Evolutionary conservation across 1,140 invertebrate genomes (phyloP).

Genomic region (Drosophila elegans): DNA sequence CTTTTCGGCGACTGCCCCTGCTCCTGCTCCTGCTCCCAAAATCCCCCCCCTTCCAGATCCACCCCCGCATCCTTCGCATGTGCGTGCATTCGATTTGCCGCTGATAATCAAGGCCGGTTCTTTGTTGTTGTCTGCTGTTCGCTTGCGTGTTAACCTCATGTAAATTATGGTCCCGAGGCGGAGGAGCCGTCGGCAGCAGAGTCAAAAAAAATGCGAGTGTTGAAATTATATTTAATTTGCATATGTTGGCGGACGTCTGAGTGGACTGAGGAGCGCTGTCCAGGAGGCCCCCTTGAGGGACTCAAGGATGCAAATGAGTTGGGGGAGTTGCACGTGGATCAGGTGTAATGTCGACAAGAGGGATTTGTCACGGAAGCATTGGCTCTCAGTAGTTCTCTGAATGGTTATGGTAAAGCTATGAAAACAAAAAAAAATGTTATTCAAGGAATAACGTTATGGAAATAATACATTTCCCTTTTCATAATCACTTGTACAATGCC

Average conservation of each 20-base stretch:
- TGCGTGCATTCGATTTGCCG: conserved; percentile 71
- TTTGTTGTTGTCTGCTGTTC: conserved; percentile 43
- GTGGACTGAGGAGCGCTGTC: not conserved
- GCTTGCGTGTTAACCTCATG: conserved; percentile 80
- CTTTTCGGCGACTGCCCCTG: conserved; percentile 34
- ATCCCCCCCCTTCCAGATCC: not conserved
- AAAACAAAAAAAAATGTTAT: too few species aligned
- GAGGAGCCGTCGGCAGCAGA: conserved; percentile 40
- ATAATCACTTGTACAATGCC: too few species aligned
- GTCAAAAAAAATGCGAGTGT: conserved; percentile 75
- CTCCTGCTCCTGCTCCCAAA: not conserved
- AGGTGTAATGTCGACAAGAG: conserved; percentile 37
- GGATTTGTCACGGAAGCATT: conserved; percentile 28
- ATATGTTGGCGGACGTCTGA: conserved; percentile 53
- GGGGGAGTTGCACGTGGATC: conserved; percentile 40
- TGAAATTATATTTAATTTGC: conserved; percentile 83
- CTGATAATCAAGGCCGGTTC: conserved; percentile 76
- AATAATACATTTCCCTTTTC: too few species aligned
- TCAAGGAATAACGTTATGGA: too few species aligned
- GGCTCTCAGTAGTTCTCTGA: too few species aligned
- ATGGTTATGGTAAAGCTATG: not conserved
- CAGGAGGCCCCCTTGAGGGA: conserved; percentile 12
- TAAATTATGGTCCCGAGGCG: conserved; percentile 71
- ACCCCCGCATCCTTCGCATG: conserved; percentile 13
- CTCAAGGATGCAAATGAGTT: conserved; percentile 51